Base-by-base conservation (phyloP, 1,140 invertebrate species). In the Psilanteris sp. region DNA sequence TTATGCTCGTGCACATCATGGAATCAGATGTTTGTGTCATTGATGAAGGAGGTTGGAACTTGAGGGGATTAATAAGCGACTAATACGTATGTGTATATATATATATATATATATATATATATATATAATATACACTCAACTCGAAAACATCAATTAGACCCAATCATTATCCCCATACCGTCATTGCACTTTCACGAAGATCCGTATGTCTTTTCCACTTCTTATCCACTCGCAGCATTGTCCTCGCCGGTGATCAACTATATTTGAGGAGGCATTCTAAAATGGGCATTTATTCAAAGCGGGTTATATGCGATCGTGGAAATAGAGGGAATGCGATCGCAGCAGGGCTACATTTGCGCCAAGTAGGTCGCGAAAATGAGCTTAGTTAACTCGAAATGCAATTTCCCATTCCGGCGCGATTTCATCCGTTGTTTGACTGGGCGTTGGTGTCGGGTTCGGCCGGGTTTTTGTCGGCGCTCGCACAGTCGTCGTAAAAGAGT, bases 401-500 rank as follows among this genome's bases (percentile, higher is more conserved):
- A 44, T 57, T 57, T 44, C 11, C 26, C 36, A 43, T 43, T 8
- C 18, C n/a, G 9, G 5, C 10, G 3, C 11, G 50, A 41, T n/a
- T 31, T 55, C 8, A 20, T 41, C 11, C 26, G 16, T 26, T 27
- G 54, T 44, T 44, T 26, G 29, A 32, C 37, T 27, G 16, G n/a
- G 8, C 36, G 15, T 48, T 55, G 34, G 39, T 39, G 36, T 20
- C 14, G 10, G 11, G 18, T 24, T 50, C 11, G 20, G 8, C 4
- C 9, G 16, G 9, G 13, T 54, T 37, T 54, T 57, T 32, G 14
- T 14, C 15, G n/a, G 18, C 4, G 11, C 10, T 26, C 9, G 52
- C 43, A 10, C 24, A 67, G 64, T 37, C 46, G 20, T 36, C 22
- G 34, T 55, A 67, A 76, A 64, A 64, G 22, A 41, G 9, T 32